Percentiles rank a stretch among this genome's conserved stretches.
Evolutionary conservation across 1,140 invertebrate species (phyloP).

Genomic region (Contarinia nasturtii): DNA sequence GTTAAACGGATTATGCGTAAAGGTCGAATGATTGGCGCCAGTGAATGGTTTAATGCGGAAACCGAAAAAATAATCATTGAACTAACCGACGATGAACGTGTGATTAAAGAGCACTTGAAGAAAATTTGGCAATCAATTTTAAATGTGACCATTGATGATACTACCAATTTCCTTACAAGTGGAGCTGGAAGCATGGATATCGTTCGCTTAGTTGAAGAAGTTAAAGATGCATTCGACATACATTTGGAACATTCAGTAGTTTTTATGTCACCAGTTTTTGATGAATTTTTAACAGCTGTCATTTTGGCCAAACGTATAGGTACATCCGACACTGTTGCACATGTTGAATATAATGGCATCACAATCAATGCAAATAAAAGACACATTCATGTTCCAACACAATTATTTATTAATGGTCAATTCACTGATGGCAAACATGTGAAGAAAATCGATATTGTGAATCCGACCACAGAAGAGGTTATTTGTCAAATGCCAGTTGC

Average conservation of each 20-base stretch:
- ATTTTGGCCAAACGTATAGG: constrained; percentile 13
- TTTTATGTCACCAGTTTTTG: constrained; percentile 80
- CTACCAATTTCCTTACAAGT: constrained; percentile 79
- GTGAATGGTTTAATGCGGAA: constrained; percentile 51
- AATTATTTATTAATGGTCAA: constrained; percentile 79
- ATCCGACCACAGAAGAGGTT: constrained; percentile 69
- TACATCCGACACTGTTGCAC: constrained; percentile 6
- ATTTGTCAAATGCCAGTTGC: constrained; percentile 65
- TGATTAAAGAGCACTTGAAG: constrained; percentile 36
- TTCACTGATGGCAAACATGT: constrained; percentile 62
- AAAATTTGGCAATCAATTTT: constrained; percentile 75
- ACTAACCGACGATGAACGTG: constrained; percentile 58
- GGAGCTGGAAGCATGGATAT: constrained; percentile 95
- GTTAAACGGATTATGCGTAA: constrained; percentile 50
- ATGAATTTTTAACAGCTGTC: constrained; percentile 45
- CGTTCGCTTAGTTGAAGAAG: constrained; percentile 79
- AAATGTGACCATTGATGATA: constrained; percentile 48
- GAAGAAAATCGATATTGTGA: constrained; percentile 45
- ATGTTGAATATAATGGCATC: constrained; percentile 48
- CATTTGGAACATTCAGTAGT: constrained; percentile 75
- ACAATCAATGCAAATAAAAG: constrained; percentile 66
- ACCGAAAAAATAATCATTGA: constrained; percentile 36
- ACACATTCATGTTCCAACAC: constrained; percentile 65
- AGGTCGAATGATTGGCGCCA: constrained; percentile 67
- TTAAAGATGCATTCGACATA: constrained; percentile 63